Percentiles rank a stretch among this genome's conserved stretches.
Evolutionary conservation across 1,140 invertebrate species (phyloP).

Genomic region (Holotrichia oblita): DNA sequence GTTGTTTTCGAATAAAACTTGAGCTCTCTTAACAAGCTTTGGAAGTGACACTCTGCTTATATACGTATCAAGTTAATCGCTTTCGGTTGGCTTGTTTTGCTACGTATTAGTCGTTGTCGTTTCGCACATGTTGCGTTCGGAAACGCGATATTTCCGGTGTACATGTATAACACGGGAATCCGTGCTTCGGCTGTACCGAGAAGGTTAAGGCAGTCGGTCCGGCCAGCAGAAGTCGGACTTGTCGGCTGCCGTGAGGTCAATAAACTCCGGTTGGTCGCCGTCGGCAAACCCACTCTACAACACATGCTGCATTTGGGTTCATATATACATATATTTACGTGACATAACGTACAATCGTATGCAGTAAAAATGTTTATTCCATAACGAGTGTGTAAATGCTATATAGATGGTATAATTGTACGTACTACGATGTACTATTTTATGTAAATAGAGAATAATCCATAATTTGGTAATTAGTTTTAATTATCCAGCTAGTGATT

Average conservation of each 20-base stretch:
- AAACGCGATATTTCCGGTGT: slow-evolving; percentile 36
- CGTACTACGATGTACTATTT: too few species aligned
- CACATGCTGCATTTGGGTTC: slow-evolving; percentile 18
- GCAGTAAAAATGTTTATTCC: too few species aligned
- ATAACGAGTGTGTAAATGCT: too few species aligned
- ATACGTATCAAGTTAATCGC: slow-evolving; percentile 3
- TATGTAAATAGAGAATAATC: too few species aligned
- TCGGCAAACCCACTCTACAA: slow-evolving; percentile 30
- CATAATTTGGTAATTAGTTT: too few species aligned
- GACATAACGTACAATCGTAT: neutral
- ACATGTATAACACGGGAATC: neutral
- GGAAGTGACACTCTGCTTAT: neutral
- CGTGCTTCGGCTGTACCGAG: slow-evolving; percentile 6
- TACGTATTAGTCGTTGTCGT: neutral
- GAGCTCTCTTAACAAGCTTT: neutral
- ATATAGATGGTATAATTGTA: too few species aligned
- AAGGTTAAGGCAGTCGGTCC: slow-evolving; percentile 17
- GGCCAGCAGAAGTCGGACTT: slow-evolving; percentile 8
- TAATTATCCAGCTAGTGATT: too few species aligned
- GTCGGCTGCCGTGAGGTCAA: slow-evolving; percentile 8
- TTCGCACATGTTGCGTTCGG: slow-evolving; percentile 32
- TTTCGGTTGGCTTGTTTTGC: neutral
- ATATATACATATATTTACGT: neutral
- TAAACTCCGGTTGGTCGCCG: slow-evolving; percentile 16
- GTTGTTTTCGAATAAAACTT: neutral